Conservation (phyloP, 2,888 invertebrate species). For the Himalopsyche japonica region DNA sequence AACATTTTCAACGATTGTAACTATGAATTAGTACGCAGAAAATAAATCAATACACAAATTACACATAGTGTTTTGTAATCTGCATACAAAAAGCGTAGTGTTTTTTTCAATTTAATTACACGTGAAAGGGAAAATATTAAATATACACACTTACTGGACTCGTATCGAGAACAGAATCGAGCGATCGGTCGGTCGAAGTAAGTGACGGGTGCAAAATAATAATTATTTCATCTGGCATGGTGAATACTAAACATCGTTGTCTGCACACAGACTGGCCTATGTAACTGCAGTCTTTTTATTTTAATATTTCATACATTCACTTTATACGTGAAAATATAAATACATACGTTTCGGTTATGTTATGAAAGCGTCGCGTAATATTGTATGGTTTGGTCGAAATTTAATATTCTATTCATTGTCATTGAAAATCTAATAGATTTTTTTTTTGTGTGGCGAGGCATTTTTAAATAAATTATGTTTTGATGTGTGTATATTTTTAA, state of each 20-base stretch:
- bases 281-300: not conserved
- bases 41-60: too few species aligned
- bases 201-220: not conserved
- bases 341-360: not conserved
- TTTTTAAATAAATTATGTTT: too few species aligned
- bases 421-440: too few species aligned
- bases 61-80: not conserved
- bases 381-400: not conserved
- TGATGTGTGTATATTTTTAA: too few species aligned
- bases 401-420: too few species aligned
- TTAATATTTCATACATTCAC: not conserved
- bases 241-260: not conserved
- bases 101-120: not conserved
- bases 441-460: too few species aligned
- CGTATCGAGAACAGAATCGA: not conserved
- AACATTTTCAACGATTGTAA: too few species aligned
- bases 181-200: not conserved
- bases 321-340: not conserved
- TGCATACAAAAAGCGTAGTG: not conserved
- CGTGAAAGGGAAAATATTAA: not conserved
- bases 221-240: not conserved
- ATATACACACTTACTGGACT: not conserved
- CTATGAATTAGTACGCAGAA: too few species aligned
- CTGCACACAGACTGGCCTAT: not conserved
- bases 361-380: not conserved